Evolutionary conservation across 2,888 invertebrate genomes (phyloP), one percentile per base, ranked within the genome.

Genomic region (Sarcophaga rosellei): DNA sequence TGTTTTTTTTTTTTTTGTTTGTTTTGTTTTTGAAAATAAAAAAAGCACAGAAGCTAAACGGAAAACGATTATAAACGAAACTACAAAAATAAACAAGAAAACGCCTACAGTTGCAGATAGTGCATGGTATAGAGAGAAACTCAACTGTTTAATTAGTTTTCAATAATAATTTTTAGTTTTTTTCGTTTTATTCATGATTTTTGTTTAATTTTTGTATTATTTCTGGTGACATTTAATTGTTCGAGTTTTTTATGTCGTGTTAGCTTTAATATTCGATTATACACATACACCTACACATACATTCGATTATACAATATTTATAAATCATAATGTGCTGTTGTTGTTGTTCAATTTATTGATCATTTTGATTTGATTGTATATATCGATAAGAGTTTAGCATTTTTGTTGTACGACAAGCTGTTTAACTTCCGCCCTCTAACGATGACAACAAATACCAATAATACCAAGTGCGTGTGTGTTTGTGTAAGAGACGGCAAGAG

Each of bases 391-490:
- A 53, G 79, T 84, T 84, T 70, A 80, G 84, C 53, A 15, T 53
- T 53, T 53, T 53, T 53, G 15, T 84, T 70, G 84, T 80, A 84
- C 84, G 75, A 84, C 84, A 84, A 84, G 84, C 79, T 84, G 84
- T 84, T 84, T 76, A 76, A 84, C 79, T 80, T 84, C 84, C 84
- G 84, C 79, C 84, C 84, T 66, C 84, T 59, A 70, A 84, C 65
- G 59, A 74, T 21, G 59, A 73, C 61, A 8, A 44, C 20, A n/a
- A 85, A 61, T 21, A 77, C 59, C 68, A 57, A 59, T 44, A 25
- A 53, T 2, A 47, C 21, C n/a, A 25, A 21, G 35, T 35, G 35
- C 8, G 35, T 35, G 35, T 35, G 35, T 35, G 35, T 3, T 8
- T 35, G 1, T 35, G 2, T 35, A 8, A 8, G 35, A 25, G 35